phyloP scores from a whole-genome alignment of 2,797 vertebrate species.

The Propithecus deckenii region DNA sequence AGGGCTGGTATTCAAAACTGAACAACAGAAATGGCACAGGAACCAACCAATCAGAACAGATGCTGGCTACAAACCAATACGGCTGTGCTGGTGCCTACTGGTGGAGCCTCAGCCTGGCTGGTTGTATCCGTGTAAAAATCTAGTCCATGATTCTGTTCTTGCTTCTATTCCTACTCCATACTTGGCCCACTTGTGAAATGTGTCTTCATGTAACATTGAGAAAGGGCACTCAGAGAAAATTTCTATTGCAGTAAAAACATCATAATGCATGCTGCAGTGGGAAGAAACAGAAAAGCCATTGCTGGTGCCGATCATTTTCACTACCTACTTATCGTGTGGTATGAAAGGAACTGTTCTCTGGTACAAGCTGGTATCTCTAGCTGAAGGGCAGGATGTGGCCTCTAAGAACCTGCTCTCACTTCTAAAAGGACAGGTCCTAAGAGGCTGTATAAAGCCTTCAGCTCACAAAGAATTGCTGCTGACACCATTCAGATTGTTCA shows the following conservation, averaged over 20 bases:
- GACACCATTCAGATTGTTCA: background rate
- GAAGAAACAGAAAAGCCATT: background rate
- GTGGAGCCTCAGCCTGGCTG: background rate
- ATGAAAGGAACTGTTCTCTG: background rate
- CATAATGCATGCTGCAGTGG: background rate
- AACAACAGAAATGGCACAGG: background rate
- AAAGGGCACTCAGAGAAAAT: background rate
- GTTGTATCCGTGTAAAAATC: background rate
- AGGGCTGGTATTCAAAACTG: background rate
- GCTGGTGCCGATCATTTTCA: background rate
- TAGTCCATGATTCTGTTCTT: background rate
- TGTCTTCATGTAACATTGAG: background rate
- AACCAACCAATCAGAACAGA: background rate
- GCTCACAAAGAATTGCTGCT: background rate
- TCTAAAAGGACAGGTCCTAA: background rate
- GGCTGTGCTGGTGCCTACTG: accelerated
- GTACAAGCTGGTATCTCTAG: background rate
- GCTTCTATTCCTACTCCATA: background rate
- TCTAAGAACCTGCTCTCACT: conserved; percentile 16
- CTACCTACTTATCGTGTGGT: background rate
- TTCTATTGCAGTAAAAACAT: background rate
- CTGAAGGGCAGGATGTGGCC: conserved; percentile 60
- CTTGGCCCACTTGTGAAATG: background rate
- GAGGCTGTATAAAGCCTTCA: background rate
- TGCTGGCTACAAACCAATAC: background rate